phyloP scores from a whole-genome alignment of 2,797 vertebrate genomes.

The Taenioides sp. region DNA sequence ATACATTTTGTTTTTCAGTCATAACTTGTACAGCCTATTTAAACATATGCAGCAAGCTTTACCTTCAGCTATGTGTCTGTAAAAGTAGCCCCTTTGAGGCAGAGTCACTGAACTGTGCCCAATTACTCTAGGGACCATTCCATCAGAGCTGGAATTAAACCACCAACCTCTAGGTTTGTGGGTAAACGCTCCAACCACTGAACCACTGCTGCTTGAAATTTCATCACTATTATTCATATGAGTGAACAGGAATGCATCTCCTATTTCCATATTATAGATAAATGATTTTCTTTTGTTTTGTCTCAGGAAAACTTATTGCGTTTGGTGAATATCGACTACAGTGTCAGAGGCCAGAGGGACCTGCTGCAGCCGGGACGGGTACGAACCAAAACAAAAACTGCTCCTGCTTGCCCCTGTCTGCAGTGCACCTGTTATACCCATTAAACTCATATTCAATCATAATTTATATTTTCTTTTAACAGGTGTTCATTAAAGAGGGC shows the following conservation, averaged over 20 bases:
- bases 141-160: no score
- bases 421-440: neutral
- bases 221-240: no score
- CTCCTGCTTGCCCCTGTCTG: neutral
- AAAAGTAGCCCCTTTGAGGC: no score
- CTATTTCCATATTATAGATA: neutral
- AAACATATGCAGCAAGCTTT: no score
- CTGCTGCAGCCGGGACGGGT: conserved; percentile 94
- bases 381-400: conserved; percentile 17
- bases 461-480: conserved; percentile 36
- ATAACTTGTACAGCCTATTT: no score
- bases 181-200: no score
- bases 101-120: no score
- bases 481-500: conserved; percentile 88
- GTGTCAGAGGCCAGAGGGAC: conserved; percentile 85
- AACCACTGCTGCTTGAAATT: no score
- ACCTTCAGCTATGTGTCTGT: no score
- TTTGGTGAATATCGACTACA: conserved; percentile 93
- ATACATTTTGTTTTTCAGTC: no score
- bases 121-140: no score
- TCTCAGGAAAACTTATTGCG: conserved; percentile 91
- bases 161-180: no score
- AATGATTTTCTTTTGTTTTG: conserved; percentile 15
- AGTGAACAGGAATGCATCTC: neutral
- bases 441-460: conserved; percentile 3